phyloP scores from a whole-genome alignment of 2,888 invertebrate genomes.

The Drosophila anomelani region DNA sequence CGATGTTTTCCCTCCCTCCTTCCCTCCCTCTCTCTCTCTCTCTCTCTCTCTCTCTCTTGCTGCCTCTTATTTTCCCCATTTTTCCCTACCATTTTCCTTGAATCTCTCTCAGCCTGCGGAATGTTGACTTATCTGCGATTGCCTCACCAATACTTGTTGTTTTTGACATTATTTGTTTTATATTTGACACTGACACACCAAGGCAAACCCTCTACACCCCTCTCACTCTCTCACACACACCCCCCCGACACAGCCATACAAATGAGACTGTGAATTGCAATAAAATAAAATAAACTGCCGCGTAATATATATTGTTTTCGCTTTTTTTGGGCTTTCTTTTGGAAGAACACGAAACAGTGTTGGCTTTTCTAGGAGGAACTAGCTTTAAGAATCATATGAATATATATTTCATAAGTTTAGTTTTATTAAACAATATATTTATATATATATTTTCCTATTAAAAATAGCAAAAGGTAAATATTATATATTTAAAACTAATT shows the following conservation, averaged over 20 bases:
- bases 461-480: no score
- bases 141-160: conserved; percentile 45
- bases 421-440: no score
- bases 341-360: conserved; percentile 13
- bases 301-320: conserved; percentile 47
- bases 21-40: background rate
- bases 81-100: conserved; percentile 18
- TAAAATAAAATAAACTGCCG: conserved; percentile 78
- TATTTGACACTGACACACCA: conserved; percentile 66
- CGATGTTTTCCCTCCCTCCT: background rate
- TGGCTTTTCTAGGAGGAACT: conserved; percentile 2
- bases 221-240: conserved; percentile 6
- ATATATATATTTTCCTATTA: no score
- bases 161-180: conserved; percentile 72
- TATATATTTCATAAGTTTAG: background rate
- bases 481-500: no score
- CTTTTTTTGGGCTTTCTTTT: background rate
- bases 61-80: no score
- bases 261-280: conserved; percentile 66
- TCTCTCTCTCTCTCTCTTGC: background rate
- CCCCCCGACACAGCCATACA: conserved; percentile 54
- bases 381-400: background rate
- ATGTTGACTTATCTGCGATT: conserved; percentile 73
- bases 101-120: conserved; percentile 50
- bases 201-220: conserved; percentile 12